Evolutionary conservation across 2,113 vertebrate species (phyloP).

Genomic region (Galemys pyrenaicus): DNA sequence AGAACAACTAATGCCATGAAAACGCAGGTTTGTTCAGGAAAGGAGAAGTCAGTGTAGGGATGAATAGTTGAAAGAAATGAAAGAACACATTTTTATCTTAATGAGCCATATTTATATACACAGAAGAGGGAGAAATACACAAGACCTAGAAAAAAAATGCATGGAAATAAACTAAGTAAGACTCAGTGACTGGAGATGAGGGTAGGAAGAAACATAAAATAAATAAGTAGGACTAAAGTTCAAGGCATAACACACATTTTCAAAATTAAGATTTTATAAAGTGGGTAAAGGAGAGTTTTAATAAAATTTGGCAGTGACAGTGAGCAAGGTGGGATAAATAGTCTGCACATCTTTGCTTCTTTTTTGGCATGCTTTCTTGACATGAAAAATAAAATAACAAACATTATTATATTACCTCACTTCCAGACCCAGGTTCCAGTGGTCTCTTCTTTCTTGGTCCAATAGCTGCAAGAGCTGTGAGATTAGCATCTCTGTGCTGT

Average conservation of each 20-base stretch:
- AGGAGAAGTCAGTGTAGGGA: neutral
- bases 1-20: constrained; percentile 6
- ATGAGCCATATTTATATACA: neutral
- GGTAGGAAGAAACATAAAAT: neutral
- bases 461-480: constrained; percentile 95
- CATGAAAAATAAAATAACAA: constrained; percentile 30
- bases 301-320: neutral
- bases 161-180: neutral
- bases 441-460: constrained; percentile 95
- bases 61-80: neutral
- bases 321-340: neutral
- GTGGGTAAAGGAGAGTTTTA: neutral
- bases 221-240: neutral
- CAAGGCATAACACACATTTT: neutral
- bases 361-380: constrained; percentile 19
- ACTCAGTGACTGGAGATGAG: neutral
- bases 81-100: neutral
- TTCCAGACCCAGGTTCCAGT: constrained; percentile 85
- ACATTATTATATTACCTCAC: constrained; percentile 85
- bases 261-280: constrained; percentile 35
- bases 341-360: neutral
- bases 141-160: neutral
- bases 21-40: constrained; percentile 1
- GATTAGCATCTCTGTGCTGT: constrained; percentile 94
- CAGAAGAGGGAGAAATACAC: neutral